phyloP scores from a whole-genome alignment of 1,140 invertebrate genomes.

The Eumeta japonica region DNA sequence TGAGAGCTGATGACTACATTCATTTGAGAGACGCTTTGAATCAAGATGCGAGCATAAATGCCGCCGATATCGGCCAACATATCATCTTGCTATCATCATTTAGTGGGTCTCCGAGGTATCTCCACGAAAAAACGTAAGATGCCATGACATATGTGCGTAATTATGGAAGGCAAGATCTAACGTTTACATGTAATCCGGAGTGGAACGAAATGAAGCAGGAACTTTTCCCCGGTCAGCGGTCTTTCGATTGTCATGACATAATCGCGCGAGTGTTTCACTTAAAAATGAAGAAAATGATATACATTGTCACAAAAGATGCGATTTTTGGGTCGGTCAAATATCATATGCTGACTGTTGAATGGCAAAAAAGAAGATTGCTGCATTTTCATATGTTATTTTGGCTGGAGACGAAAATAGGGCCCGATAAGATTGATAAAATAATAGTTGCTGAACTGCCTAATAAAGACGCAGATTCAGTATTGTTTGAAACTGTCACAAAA shows the following conservation, averaged over 20 bases:
- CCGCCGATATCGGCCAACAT: constrained; percentile 6
- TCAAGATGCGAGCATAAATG: constrained; percentile 6
- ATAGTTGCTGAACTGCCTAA: constrained; percentile 53
- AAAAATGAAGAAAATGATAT: constrained; percentile 8
- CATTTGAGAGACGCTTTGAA: constrained; percentile 10
- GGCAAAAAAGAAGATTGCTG: constrained; percentile 56
- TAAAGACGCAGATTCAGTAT: constrained; percentile 15
- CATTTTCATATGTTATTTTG: constrained; percentile 21
- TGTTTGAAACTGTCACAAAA: constrained; percentile 32
- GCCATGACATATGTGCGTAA: too few species aligned
- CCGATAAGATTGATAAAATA: too few species aligned
- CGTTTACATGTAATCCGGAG: constrained; percentile 51
- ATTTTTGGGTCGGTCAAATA: constrained; percentile 18
- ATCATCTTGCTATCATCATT: constrained; percentile 14
- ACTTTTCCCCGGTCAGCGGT: constrained; percentile 17
- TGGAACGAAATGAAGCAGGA: constrained; percentile 27
- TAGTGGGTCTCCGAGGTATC: constrained; percentile 11
- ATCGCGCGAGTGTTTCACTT: constrained; percentile 17
- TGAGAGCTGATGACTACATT: constrained; percentile 45
- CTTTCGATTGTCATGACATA: constrained; percentile 19
- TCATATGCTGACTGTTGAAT: constrained; percentile 52
- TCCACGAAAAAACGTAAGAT: too few species aligned
- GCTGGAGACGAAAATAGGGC: constrained; percentile 9
- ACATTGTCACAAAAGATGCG: constrained; percentile 15
- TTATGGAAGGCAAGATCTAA: constrained; percentile 5